Conservation (phyloP, 2,888 invertebrate genomes). For the Cheilosia urbana region DNA sequence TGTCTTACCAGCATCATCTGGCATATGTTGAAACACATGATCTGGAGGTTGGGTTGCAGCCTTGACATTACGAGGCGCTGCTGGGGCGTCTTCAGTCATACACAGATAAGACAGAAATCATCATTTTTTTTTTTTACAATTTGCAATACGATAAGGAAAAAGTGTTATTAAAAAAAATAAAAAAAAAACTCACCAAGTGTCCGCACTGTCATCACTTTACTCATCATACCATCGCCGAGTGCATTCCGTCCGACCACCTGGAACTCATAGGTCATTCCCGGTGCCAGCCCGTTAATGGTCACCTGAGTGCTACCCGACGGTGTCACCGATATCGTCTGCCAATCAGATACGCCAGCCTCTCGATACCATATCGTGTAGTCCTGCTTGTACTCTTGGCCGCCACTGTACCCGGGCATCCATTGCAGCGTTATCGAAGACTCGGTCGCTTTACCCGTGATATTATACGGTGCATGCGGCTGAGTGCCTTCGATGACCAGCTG, state of each 20-base stretch:
- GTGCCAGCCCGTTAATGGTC: constrained; percentile 94
- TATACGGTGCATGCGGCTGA: constrained; percentile 98
- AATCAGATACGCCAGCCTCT: constrained; percentile 93
- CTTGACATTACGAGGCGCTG: constrained; percentile 84
- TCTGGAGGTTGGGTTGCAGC: constrained; percentile 87
- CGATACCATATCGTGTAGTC: constrained; percentile 98
- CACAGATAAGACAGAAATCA: constrained; percentile 44
- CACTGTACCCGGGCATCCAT: constrained; percentile 98
- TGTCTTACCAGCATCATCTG: constrained; percentile 89
- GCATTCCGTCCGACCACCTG: constrained; percentile 97
- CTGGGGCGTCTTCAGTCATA: constrained; percentile 82
- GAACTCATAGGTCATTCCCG: constrained; percentile 97
- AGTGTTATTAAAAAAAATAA: constrained; percentile 12
- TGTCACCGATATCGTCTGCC: constrained; percentile 96
- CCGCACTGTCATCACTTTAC: constrained; percentile 94
- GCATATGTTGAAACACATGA: constrained; percentile 88
- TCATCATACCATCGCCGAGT: constrained; percentile 97
- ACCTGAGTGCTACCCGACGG: constrained; percentile 95
- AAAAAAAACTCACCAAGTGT: constrained; percentile 92
- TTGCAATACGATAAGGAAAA: constrained; percentile 13
- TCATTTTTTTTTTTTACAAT: neutral
- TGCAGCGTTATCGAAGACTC: constrained; percentile 95
- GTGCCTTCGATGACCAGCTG: constrained; percentile 96
- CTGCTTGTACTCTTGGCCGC: constrained; percentile 97
- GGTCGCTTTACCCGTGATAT: constrained; percentile 94